A percentile compares a stretch with the other conserved stretches of the same genome.
phyloP scores from a whole-genome alignment of 23 tunicate species.

The Aplidium turbinatum region DNA sequence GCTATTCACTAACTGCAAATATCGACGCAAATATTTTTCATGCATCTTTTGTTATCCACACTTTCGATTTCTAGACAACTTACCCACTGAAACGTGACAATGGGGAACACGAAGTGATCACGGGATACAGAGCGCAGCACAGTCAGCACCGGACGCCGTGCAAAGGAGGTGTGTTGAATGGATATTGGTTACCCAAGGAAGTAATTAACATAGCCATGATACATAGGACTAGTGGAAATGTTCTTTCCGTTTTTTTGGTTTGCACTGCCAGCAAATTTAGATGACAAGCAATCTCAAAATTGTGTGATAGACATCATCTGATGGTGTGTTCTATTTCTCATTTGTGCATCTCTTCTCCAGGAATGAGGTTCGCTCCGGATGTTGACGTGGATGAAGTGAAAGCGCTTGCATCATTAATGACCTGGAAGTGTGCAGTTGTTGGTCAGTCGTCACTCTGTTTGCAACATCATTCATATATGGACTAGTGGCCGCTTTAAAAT shows the following conservation, averaged over 20 bases:
- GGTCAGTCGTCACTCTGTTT: constrained; percentile 44
- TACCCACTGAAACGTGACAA: constrained; percentile 85
- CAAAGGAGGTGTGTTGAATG: constrained; percentile 95
- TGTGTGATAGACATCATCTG: too few species aligned
- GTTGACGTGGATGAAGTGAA: constrained; percentile 89
- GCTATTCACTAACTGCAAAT: too few species aligned
- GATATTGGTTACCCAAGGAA: background rate
- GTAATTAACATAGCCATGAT: background rate
- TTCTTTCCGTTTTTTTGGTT: too few species aligned
- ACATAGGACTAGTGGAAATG: background rate
- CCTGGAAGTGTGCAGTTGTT: constrained; percentile 97
- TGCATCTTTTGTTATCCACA: too few species aligned
- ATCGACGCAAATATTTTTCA: too few species aligned
- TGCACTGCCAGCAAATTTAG: too few species aligned
- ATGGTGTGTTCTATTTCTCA: too few species aligned
- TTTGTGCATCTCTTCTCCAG: constrained; percentile 16
- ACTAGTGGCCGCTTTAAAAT: too few species aligned
- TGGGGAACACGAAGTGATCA: constrained; percentile 82
- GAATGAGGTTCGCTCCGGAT: constrained; percentile 96
- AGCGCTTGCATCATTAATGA: constrained; percentile 93
- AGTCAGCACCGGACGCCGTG: constrained; percentile 94
- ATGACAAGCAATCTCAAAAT: too few species aligned
- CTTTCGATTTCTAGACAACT: constrained; percentile 42
- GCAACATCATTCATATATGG: background rate
- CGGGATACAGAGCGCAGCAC: constrained; percentile 96